Evolutionary conservation across 53 echinoderm and acorn worm genomes (phyloP).

Genomic region (Patiria pectinifera): DNA sequence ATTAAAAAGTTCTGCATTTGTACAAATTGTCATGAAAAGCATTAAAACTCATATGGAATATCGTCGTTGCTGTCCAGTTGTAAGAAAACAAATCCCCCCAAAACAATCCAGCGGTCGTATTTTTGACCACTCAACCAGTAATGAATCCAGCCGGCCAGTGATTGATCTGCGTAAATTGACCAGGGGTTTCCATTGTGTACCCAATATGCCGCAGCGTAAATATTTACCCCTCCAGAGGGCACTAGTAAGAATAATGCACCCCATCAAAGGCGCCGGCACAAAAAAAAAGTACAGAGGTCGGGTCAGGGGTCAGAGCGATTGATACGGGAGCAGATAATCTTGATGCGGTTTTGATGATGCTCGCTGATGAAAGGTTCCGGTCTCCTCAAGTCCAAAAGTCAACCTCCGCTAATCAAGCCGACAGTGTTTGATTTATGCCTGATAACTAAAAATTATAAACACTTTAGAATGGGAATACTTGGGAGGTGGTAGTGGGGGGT

Average conservation of each 20-base stretch:
- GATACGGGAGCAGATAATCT: constrained; percentile 38
- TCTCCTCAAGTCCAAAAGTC: constrained; percentile 56
- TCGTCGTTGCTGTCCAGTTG: not conserved
- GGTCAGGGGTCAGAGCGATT: constrained; percentile 34
- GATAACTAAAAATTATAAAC: not conserved
- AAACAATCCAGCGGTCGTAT: not conserved
- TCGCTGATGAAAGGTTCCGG: constrained; percentile 36
- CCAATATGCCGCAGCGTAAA: constrained; percentile 37
- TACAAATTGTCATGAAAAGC: too few relatives aligned
- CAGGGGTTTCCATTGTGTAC: constrained; percentile 2
- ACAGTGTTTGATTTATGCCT: constrained; percentile 6
- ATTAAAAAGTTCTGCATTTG: too few relatives aligned
- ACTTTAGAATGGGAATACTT: not conserved
- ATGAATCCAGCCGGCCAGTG: constrained; percentile 38
- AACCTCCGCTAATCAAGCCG: not conserved
- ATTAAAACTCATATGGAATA: not conserved
- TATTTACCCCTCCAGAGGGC: constrained; percentile 32
- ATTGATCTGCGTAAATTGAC: constrained; percentile 40
- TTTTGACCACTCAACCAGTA: not conserved
- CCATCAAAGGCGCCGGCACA: constrained; percentile 35
- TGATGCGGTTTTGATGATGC: constrained; percentile 45
- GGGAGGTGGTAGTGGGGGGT: constrained; percentile 19
- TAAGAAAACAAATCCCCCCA: not conserved
- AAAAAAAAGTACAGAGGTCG: constrained; percentile 33
- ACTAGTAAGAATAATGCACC: constrained; percentile 4